Base-by-base conservation (phyloP, 2,797 vertebrate species). In the Peromyscus attwateri region DNA sequence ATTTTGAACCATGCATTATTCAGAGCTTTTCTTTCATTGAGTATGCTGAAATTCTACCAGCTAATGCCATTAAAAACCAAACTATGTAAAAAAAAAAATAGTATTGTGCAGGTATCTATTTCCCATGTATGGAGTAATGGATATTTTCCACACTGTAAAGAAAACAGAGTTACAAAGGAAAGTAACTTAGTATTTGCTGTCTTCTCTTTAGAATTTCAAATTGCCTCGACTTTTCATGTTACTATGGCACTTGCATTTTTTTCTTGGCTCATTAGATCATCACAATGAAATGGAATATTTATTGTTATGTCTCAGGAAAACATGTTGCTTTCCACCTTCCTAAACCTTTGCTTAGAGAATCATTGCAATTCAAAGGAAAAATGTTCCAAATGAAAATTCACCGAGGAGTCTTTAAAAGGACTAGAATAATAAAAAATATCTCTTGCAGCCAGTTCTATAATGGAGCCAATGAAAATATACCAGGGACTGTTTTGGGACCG, bases 341-440 rank as follows among this genome's bases (percentile, higher is more conserved):
- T 43, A 91, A 81, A 12, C 7, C 40, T 95, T 97, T 55, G 60
- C 76, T 75, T 55, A 66, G 84, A 62, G 37, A 92, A 5, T 37
- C 87, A 64, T 68, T 81, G 37, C 40, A 80, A 80, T 23, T 49
- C 27, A 60, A 92, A 92, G 75, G 87, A 92, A 97, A 57, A 96
- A 80, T 87, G 92, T 89, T 79, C 83, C 49, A 81, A 83, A 83
- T 52, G 40, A 92, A 95, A 92, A 84, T 64, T 85, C 46, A 82
- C 68, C n/a, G n/a, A 88, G 70, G 70, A 92, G 8, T 85, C 49
- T 84, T 95, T 43, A 68, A 96, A 95, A 76, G n/a, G 16, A 85
- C 19, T 68, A 64, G 94, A 79, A 88, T 43, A 79, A 91, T 73
- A 96, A 87, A 94, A 76, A 94, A 89, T 73, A 92, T 79, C 89